phyloP scores from a whole-genome alignment of 2,888 invertebrate genomes.

The Trypoxylon attenuatum region DNA sequence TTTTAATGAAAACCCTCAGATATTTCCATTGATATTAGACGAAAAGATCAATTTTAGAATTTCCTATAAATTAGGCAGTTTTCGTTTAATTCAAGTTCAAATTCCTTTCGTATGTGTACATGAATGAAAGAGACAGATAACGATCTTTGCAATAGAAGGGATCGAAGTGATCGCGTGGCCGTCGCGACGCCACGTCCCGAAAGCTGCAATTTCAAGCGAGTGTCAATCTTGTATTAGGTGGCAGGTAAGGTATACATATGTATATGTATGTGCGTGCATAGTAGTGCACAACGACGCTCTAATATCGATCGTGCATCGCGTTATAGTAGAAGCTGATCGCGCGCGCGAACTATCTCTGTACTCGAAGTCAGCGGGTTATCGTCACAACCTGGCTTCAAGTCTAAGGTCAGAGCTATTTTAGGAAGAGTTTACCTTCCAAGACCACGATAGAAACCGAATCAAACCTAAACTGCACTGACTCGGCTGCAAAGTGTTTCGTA shows the following conservation, averaged over 20 bases:
- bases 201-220: not conserved
- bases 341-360: conserved; percentile 10
- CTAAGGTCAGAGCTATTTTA: conserved; percentile 46
- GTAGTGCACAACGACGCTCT: not conserved
- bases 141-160: no score
- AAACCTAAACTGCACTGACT: not conserved
- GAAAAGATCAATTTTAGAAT: no score
- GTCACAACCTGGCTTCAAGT: conserved; percentile 44
- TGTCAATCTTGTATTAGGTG: conserved; percentile 8
- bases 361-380: conserved; percentile 32
- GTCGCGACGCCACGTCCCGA: no score
- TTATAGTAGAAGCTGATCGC: no score
- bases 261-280: not conserved
- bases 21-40: no score
- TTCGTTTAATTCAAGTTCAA: no score
- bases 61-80: no score
- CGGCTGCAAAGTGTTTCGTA: not conserved
- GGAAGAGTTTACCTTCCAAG: conserved; percentile 19
- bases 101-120: no score
- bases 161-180: no score
- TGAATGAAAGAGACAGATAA: no score
- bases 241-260: not conserved
- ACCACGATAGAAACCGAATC: conserved; percentile 10
- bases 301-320: conserved; percentile 18
- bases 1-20: no score